These are phyloP conservation scores for Plutella xylostella DNA, from an alignment of 2,888 invertebrate genomes.

Conservation along the genomic window DNA sequence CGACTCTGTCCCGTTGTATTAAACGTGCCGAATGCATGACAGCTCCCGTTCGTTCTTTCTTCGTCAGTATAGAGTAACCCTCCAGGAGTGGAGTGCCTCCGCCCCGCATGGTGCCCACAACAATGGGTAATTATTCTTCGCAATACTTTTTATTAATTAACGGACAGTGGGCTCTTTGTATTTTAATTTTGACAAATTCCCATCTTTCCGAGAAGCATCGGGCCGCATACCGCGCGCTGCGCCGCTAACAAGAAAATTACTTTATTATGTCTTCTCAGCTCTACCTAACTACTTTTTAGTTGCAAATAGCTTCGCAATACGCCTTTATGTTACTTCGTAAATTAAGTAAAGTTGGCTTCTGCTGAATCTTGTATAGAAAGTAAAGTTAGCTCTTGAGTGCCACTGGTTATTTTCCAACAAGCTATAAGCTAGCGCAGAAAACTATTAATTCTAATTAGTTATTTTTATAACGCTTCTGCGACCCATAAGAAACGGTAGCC, in stretches of 20 bases:
- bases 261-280: slow-evolving; percentile 25
- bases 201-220: slow-evolving; percentile 40
- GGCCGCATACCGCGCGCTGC: slow-evolving; percentile 16
- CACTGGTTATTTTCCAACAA: too few species aligned
- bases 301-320: too few species aligned
- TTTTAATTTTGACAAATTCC: slow-evolving; percentile 59
- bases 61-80: too few species aligned
- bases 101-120: slow-evolving; percentile 23
- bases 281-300: too few species aligned
- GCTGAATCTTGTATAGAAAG: slow-evolving; percentile 5
- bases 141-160: slow-evolving; percentile 54
- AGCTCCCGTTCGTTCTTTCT: too few species aligned
- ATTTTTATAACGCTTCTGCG: too few species aligned
- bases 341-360: neutral
- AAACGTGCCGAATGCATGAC: too few species aligned
- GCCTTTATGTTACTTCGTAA: neutral
- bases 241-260: slow-evolving; percentile 31
- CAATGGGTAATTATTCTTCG: slow-evolving; percentile 55
- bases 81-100: neutral
- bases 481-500: too few species aligned
- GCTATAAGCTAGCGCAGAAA: too few species aligned
- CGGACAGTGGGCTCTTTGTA: slow-evolving; percentile 46
- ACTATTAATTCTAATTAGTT: too few species aligned
- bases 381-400: slow-evolving; percentile 13
- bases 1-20: too few species aligned